Percentiles rank a stretch among this genome's conserved stretches.
These are phyloP conservation scores for Sinotaia quadrata DNA, from an alignment of 2,888 invertebrate genomes.

Conservation along the genomic window DNA sequence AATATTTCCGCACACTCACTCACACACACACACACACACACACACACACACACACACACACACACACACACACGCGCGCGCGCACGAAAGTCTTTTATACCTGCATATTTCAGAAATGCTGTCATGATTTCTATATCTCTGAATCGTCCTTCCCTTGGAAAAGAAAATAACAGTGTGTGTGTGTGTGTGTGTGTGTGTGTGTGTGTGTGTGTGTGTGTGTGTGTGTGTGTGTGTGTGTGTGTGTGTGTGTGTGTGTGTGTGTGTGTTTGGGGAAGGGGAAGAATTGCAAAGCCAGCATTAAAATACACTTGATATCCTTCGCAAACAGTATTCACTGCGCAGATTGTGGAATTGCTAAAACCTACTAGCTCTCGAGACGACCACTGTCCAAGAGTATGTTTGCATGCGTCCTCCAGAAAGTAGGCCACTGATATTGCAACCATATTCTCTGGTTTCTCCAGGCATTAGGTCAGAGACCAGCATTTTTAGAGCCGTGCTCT, in stretches of 20 bases:
- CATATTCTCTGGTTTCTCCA: constrained; percentile 10
- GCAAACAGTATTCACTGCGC: neutral
- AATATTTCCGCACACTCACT: too few species aligned
- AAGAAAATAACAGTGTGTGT: too few species aligned
- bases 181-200: too few species aligned
- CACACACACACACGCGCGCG: too few species aligned
- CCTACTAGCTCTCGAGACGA: constrained; percentile 9
- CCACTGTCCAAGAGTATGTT: constrained; percentile 1
- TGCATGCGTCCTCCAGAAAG: neutral
- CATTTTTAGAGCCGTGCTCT: neutral
- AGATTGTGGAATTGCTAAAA: neutral
- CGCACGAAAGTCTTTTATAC: too few species aligned
- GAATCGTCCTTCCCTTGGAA: too few species aligned
- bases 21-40: too few species aligned
- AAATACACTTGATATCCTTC: neutral
- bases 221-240: neutral
- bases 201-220: too few species aligned
- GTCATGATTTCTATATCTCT: too few species aligned
- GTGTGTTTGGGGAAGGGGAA: too few species aligned
- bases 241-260: neutral
- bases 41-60: too few species aligned
- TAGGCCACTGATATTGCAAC: constrained; percentile 15
- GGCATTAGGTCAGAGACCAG: constrained; percentile 5
- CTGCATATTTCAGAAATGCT: too few species aligned
- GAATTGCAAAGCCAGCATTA: neutral